Evolutionary conservation across 2,113 vertebrate species (phyloP).

Genomic region (Ramphastos sulfuratus): DNA sequence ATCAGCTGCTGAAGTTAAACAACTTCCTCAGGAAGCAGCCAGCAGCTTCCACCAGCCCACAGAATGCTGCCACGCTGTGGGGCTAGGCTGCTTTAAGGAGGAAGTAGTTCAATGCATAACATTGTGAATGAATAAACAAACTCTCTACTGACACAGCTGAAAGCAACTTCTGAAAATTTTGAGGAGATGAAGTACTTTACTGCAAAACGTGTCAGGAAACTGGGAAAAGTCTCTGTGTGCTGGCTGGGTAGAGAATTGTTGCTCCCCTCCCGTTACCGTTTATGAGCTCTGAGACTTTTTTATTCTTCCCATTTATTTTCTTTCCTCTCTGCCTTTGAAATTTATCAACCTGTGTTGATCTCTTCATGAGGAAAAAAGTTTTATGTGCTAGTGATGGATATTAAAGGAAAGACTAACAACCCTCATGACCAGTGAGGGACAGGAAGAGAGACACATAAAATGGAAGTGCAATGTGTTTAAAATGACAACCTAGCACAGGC

Average conservation of each 20-base stretch:
- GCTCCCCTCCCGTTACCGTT: neutral
- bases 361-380: neutral
- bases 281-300: neutral
- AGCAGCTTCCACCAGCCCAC: neutral
- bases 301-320: neutral
- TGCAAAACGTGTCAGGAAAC: neutral
- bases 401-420: neutral
- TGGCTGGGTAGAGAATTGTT: neutral
- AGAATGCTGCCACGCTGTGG: neutral
- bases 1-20: neutral
- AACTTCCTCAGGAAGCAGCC: neutral
- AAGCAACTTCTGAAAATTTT: neutral
- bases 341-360: neutral
- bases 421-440: neutral
- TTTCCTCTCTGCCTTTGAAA: neutral
- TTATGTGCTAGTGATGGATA: neutral
- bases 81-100: neutral
- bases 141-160: neutral
- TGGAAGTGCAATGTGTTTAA: neutral
- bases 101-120: neutral
- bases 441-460: neutral
- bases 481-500: neutral
- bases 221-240: neutral
- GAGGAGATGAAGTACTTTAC: neutral
- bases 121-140: neutral